These are phyloP conservation scores for Lichenostomus cassidix DNA, from an alignment of 2,113 vertebrate genomes.

Conservation along the genomic window DNA sequence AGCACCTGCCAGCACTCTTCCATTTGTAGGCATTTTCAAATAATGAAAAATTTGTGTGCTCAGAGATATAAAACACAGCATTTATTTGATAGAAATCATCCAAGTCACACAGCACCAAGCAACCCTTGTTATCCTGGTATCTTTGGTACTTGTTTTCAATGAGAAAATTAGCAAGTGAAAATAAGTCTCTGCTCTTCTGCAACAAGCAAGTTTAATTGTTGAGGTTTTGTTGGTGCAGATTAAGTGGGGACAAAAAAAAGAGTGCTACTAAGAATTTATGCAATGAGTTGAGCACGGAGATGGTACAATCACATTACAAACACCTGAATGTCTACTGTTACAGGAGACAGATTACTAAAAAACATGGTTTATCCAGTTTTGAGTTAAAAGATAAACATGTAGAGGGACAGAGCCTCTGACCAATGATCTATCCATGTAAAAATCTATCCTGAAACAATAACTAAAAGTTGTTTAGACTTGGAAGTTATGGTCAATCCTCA, in stretches of 20 bases:
- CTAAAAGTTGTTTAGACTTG: neutral
- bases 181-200: neutral
- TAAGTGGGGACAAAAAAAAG: neutral
- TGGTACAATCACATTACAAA: neutral
- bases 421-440: neutral
- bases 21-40: neutral
- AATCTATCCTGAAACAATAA: neutral
- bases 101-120: neutral
- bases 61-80: neutral
- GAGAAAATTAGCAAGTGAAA: neutral
- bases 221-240: neutral
- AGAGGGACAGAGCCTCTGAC: neutral
- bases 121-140: neutral
- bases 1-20: neutral
- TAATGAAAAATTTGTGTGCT: neutral
- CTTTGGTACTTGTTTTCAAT: constrained; percentile 4
- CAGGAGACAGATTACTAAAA: neutral
- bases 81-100: neutral
- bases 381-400: neutral
- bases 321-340: neutral
- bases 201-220: neutral
- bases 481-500: neutral
- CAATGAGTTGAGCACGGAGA: neutral
- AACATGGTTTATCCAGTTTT: neutral
- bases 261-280: neutral